Base-by-base conservation (phyloP, 2,888 invertebrate genomes). In the Thera britannica region DNA sequence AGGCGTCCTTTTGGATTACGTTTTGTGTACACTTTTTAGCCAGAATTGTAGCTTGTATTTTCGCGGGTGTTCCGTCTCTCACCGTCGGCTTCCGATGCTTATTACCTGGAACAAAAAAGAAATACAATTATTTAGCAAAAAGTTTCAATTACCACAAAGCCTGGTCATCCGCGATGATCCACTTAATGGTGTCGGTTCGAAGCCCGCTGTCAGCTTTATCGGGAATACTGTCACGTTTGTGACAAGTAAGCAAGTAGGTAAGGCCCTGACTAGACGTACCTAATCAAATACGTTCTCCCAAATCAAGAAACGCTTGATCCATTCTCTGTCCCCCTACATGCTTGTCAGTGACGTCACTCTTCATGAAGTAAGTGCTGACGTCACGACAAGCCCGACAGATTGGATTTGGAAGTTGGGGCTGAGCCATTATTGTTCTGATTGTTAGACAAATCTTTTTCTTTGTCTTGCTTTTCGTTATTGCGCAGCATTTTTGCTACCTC, bases 1-100 rank as follows among this genome's bases (percentile, higher is more conserved):
- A 61, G 67, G 69, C 72, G 77, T 73, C 63, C 71, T 74, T 72
- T 68, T 66, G 75, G 72, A 78, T 80, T 80, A 77, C 75, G 71
- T 70, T 68, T 67, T 67, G 72, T 70, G 72, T 68, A 68, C 72
- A 59, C 41, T 67, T 75, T 73, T 75, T 69, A 55, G 67, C 41
- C 70, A 9, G 56, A 60, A 56, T 36, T 57, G 56, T 58, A 62
- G 44, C 52, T 54, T 58, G 54, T 48, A 36, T 44, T 59, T 54
- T 44, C 46, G 48, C 3, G 36, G 35, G 35, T 59, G 46, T 44
- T 12, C 38, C 3, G 46, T 12, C 54, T 44, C 23, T 34, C 57
- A n/a, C 46, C 58, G 44, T 23, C 9, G 23, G 8, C 44, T 61
- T 34, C 35, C 61, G 44, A 11, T 23, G 46, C 51, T 36, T 67